These are phyloP conservation scores for Montipora cactus DNA, from an alignment of 64 coral and sea anemone species.

Conservation along the genomic window DNA sequence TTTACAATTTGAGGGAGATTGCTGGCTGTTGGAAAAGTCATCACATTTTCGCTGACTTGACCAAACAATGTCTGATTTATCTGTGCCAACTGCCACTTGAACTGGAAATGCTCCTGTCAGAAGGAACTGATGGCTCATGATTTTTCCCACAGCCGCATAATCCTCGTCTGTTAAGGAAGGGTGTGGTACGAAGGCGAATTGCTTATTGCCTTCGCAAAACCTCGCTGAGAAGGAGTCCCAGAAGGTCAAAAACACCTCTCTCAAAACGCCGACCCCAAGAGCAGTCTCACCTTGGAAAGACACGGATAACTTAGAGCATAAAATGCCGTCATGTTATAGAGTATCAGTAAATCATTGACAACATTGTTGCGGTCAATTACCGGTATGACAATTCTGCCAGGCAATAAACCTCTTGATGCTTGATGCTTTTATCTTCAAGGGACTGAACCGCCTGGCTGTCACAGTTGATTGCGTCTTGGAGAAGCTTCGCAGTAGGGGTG, in stretches of 20 bases:
- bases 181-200: slow-evolving; percentile 16
- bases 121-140: slow-evolving; percentile 61
- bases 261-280: slow-evolving; percentile 47
- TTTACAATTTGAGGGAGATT: too few species aligned
- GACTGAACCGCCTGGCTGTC: too few species aligned
- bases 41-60: too few species aligned
- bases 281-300: slow-evolving; percentile 50
- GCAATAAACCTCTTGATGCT: background rate
- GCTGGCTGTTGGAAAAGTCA: too few species aligned
- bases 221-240: slow-evolving; percentile 39
- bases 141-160: slow-evolving; percentile 58
- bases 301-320: background rate
- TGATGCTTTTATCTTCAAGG: too few species aligned
- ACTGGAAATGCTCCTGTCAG: slow-evolving; percentile 69
- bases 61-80: background rate
- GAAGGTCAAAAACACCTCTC: slow-evolving; percentile 58
- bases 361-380: background rate
- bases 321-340: slow-evolving; percentile 43
- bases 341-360: background rate
- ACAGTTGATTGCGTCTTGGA: too few species aligned
- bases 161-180: slow-evolving; percentile 21
- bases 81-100: slow-evolving; percentile 14
- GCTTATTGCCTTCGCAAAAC: slow-evolving; percentile 56
- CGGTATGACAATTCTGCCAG: background rate
- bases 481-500: too few species aligned